Conservation (phyloP, 2,797 vertebrate species). For the Muraenolepis orangiensis region DNA sequence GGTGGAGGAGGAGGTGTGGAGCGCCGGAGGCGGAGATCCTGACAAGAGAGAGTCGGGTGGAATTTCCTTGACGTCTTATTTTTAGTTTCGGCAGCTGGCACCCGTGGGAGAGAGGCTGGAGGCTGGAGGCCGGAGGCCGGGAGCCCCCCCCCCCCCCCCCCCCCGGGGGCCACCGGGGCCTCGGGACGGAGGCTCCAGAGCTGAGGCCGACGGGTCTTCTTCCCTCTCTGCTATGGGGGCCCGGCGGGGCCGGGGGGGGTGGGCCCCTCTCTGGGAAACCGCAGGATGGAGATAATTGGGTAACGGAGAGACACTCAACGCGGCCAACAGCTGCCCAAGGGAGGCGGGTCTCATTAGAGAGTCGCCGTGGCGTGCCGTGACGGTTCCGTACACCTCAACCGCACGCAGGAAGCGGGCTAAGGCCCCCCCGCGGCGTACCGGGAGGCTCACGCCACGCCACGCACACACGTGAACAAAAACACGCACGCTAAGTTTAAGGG, state of each 20-base stretch:
- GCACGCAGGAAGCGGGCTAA: too few relatives aligned
- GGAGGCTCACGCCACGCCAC: too few relatives aligned
- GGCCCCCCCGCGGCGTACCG: too few relatives aligned
- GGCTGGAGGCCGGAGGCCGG: too few relatives aligned
- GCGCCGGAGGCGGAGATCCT: slow-evolving; percentile 55
- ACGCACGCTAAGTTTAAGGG: too few relatives aligned
- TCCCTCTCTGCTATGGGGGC: slow-evolving; percentile 31
- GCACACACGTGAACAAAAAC: not conserved
- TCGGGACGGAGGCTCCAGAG: slow-evolving; percentile 50
- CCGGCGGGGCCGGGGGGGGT: slow-evolving; percentile 45
- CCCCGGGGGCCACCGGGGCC: slow-evolving; percentile 55
- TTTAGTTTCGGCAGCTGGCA: slow-evolving; percentile 52
- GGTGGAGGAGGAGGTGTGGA: slow-evolving; percentile 30
- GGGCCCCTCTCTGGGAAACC: slow-evolving; percentile 74
- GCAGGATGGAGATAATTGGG: slow-evolving; percentile 81
- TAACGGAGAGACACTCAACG: slow-evolving; percentile 73
- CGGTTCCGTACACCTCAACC: slow-evolving; percentile 48
- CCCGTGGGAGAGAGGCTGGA: slow-evolving; percentile 42
- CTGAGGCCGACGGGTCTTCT: not conserved
- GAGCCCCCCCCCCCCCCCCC: slow-evolving; percentile 63
- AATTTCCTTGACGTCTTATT: slow-evolving; percentile 75
- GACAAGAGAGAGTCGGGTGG: slow-evolving; percentile 59
- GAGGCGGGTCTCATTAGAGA: slow-evolving; percentile 82
- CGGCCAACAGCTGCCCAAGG: slow-evolving; percentile 44
- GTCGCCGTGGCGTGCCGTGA: slow-evolving; percentile 72